Conservation (phyloP, 2,888 invertebrate species). For the Idaea straminata region DNA sequence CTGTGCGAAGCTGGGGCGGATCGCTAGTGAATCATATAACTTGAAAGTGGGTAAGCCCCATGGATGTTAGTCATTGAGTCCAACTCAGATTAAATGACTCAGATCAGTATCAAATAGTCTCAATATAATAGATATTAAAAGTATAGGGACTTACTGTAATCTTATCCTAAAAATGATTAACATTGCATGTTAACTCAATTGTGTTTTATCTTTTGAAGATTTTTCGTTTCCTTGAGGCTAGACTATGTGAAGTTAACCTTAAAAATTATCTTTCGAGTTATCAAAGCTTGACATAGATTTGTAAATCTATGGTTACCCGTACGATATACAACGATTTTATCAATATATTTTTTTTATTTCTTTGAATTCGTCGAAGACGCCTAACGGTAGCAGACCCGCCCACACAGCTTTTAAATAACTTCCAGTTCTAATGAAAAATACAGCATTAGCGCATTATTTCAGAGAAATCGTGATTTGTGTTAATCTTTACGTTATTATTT, state of each 20-base stretch:
- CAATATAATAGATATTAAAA: background rate
- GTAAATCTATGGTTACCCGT: no score
- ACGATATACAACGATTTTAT: background rate
- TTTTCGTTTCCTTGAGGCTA: background rate
- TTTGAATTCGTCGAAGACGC: background rate
- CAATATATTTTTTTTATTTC: background rate
- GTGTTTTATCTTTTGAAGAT: background rate
- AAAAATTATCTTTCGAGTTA: no score
- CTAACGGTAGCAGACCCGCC: background rate
- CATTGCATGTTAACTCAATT: background rate
- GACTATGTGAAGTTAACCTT: no score
- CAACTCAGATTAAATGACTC: slow-evolving; percentile 9
- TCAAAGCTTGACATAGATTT: no score
- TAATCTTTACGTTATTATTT: background rate
- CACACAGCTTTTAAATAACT: slow-evolving; percentile 4
- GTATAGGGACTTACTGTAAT: background rate
- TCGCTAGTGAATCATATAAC: background rate
- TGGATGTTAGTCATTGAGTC: slow-evolving; percentile 4
- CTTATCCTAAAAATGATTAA: background rate
- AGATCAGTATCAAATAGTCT: background rate
- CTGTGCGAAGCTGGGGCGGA: no score
- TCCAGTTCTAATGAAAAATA: background rate
- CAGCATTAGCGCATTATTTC: background rate
- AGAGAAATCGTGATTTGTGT: background rate
- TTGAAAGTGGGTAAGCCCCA: background rate